phyloP scores from a whole-genome alignment of 2,888 invertebrate species.

The Harpagoxenus sublaevis region DNA sequence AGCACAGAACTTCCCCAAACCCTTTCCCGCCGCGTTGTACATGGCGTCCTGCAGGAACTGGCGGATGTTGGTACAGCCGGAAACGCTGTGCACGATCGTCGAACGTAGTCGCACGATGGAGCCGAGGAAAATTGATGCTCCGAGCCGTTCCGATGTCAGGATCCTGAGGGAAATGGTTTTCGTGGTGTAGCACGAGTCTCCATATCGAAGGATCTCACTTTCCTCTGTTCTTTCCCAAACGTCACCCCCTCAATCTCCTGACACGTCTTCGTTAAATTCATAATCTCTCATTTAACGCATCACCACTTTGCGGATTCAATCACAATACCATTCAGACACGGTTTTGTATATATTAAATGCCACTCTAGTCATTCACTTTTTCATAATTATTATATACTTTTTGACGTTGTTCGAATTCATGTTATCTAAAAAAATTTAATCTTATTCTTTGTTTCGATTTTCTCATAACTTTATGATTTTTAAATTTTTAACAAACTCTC shows the following conservation, averaged over 20 bases:
- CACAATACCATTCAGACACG: constrained; percentile 64
- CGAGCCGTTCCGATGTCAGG: constrained; percentile 65
- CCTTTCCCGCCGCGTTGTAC: constrained; percentile 69
- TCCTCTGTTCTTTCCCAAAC: constrained; percentile 36
- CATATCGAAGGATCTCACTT: constrained; percentile 49
- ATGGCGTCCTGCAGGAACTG: constrained; percentile 65
- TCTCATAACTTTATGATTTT: not conserved
- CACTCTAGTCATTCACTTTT: not conserved
- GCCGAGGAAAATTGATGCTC: constrained; percentile 74
- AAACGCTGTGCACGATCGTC: constrained; percentile 70
- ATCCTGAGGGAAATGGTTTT: constrained; percentile 57
- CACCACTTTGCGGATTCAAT: constrained; percentile 26
- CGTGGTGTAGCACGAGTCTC: constrained; percentile 34
- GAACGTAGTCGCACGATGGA: constrained; percentile 69
- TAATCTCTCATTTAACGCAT: constrained; percentile 42
- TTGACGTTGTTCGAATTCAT: not conserved
- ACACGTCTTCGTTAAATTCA: constrained; percentile 24
- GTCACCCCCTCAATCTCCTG: constrained; percentile 30
- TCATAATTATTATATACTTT: not conserved
- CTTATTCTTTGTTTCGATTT: not conserved
- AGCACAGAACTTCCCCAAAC: constrained; percentile 70
- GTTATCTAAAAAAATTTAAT: not conserved
- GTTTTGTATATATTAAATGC: constrained; percentile 40
- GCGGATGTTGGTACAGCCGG: constrained; percentile 70
- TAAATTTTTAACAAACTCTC: constrained; percentile 10